Evolutionary conservation across 2,113 vertebrate genomes (phyloP), one percentile per base, ranked within the genome.

Genomic region (Nothobranchius furzeri): DNA sequence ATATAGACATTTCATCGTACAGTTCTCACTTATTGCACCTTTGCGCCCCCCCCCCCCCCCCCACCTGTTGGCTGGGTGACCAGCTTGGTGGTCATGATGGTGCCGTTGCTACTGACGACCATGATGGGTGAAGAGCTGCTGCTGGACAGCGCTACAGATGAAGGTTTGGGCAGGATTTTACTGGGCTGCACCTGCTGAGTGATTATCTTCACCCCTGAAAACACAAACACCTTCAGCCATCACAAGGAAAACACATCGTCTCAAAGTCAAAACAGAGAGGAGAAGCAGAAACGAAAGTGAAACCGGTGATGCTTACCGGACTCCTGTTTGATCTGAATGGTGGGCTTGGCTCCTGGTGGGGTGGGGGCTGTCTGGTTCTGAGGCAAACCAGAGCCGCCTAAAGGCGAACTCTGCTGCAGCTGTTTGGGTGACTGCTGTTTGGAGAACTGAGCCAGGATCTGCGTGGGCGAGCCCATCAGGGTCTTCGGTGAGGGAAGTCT

Each of bases 91-190:
- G 97, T 98, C 97, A 99, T 98, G 84, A 99, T 95, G 87, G 97
- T 95, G 63, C 97, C 98, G 58, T 99, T 99, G 92, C 97, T 99
- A 89, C 98, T 99, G 87, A 99, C 97, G 64, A 99, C 97, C 98
- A 99, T 98, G 83, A 99, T 97, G 73, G 98, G 98, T 15, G 96
- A 95, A 77, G 95, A 96, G 93, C 95, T 96, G 90, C 92, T 96
- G 90, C 96, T 94, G 79, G 95, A 93, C 81, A 99, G 84, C 62
- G 92, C 91, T 64, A 95, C 94, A n/a, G 95, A 94, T 57, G 96
- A 95, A 24, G 98, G 97, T 73, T 99, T 99, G 66, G 98, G 98
- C 68, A 99, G 93, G 89, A 99, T 99, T 92, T 99, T 99, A 89
- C 97, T 98, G 85, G 96, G 97, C 83, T 98, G 97, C 75, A 99